Evolutionary conservation across 2,888 invertebrate genomes (phyloP), one percentile per base, ranked within the genome.

Genomic region (Zaprionus lineosus): DNA sequence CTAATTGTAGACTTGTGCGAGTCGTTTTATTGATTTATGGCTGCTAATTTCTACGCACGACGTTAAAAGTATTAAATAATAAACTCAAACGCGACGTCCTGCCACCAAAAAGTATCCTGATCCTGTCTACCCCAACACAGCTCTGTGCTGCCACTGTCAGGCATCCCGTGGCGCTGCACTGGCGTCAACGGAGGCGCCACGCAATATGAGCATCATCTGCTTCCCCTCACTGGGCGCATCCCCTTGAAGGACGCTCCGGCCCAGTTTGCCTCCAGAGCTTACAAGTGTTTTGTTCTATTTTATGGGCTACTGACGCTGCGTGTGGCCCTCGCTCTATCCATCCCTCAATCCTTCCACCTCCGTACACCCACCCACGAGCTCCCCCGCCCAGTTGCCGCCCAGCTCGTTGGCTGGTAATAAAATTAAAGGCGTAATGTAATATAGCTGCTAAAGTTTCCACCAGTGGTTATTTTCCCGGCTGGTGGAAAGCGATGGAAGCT

Each of bases 11-110:
- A 75, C 83, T 82, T 82, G 79, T 65, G 73, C 55, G 52, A 75
- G 83, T 79, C 83, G 74, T 81, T 81, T 71, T 79, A 79, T 82
- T 81, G 81, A 81, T 81, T 81, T 81, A 81, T 81, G 82, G 61
- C 75, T 68, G 66, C 77, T 82, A 77, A 81, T 81, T 81, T 81
- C 73, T 63, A 79, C 78, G 74, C 81, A 77, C 71, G 78, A 71
- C 73, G 78, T 62, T 75, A 57, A 77, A 77, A 78, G 78, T 77
- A 81, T 78, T 77, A 81, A 78, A 78, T 78, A 79, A 79, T 76
- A 81, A 79, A 78, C 78, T 82, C 78, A 56, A 76, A 70, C 70
- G 64, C 64, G 64, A 57, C 57, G 59, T 57, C 59, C 68, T 68
- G 60, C 72, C 57, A 56, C 64, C 51, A 68, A 67, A 62, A 63